Evolutionary conservation across 2,888 invertebrate species (phyloP).

Genomic region (Caenorhabditis zanzibari): DNA sequence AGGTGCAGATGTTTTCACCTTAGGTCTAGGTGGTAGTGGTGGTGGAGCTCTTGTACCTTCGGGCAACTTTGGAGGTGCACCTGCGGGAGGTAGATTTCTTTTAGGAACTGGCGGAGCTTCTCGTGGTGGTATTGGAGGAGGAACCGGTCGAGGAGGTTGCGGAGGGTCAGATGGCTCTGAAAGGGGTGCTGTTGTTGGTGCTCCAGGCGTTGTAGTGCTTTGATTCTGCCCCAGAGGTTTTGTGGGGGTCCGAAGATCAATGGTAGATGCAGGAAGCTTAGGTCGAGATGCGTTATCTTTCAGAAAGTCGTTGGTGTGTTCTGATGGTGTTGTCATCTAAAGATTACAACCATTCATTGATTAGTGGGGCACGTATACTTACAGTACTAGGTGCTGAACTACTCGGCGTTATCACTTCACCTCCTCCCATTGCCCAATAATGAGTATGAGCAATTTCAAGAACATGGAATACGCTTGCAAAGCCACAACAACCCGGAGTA

Average conservation of each 20-base stretch:
- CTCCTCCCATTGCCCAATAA: slow-evolving; percentile 87
- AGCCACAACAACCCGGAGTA: slow-evolving; percentile 92
- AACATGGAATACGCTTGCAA: slow-evolving; percentile 95
- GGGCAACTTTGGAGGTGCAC: slow-evolving; percentile 53
- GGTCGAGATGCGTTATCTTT: slow-evolving; percentile 35
- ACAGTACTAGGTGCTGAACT: slow-evolving; percentile 70
- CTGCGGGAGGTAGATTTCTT: slow-evolving; percentile 49
- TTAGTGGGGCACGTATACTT: neutral
- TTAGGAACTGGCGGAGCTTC: slow-evolving; percentile 51
- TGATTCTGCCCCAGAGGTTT: slow-evolving; percentile 65
- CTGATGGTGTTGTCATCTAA: slow-evolving; percentile 59
- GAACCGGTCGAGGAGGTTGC: neutral
- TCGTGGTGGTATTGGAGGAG: slow-evolving; percentile 65
- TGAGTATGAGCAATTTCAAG: slow-evolving; percentile 99
- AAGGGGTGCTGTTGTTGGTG: neutral
- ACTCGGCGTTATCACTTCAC: slow-evolving; percentile 60
- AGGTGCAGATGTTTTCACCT: slow-evolving; percentile 35
- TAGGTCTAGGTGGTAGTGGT: slow-evolving; percentile 68
- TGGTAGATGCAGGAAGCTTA: slow-evolving; percentile 72
- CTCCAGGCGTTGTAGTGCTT: slow-evolving; percentile 10
- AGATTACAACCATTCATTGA: neutral
- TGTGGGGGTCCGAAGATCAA: slow-evolving; percentile 71
- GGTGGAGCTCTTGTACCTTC: slow-evolving; percentile 53
- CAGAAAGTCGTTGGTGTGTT: slow-evolving; percentile 28
- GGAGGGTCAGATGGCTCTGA: neutral